Evolutionary conservation across 2,888 invertebrate species (phyloP).

Genomic region (Colletes collaris): DNA sequence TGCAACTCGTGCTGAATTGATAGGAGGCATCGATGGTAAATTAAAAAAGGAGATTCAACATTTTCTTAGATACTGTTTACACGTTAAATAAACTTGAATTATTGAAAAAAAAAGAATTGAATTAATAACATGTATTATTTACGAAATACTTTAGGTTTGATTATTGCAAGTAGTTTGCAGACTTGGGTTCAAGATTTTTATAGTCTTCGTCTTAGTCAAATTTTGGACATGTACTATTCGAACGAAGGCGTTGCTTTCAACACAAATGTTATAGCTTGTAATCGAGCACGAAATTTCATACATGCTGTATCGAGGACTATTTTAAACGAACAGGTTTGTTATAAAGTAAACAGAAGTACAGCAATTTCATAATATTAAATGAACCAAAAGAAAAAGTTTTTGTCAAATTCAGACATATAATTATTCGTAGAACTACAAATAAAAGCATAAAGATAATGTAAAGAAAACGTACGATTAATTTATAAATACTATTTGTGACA

Average conservation of each 20-base stretch:
- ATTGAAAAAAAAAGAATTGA: not conserved
- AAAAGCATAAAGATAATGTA: too few relatives aligned
- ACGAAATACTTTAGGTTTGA: slow-evolving; percentile 83
- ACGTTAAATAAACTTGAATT: too few relatives aligned
- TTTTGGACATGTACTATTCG: slow-evolving; percentile 89
- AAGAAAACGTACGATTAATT: not conserved
- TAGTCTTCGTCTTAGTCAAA: slow-evolving; percentile 85
- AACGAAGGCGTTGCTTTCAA: slow-evolving; percentile 86
- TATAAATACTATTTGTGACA: slow-evolving; percentile 42
- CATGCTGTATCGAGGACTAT: slow-evolving; percentile 76
- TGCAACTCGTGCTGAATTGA: slow-evolving; percentile 87
- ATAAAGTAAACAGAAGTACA: not conserved
- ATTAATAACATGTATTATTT: not conserved
- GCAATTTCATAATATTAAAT: not conserved
- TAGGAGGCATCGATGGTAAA: slow-evolving; percentile 88
- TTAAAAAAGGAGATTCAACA: not conserved
- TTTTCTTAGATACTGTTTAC: not conserved
- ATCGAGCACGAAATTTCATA: slow-evolving; percentile 78
- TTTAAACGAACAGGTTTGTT: slow-evolving; percentile 76
- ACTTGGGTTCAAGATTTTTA: slow-evolving; percentile 84
- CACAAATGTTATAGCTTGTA: slow-evolving; percentile 85
- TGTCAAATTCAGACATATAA: too few relatives aligned
- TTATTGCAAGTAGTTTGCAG: slow-evolving; percentile 84
- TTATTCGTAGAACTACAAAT: too few relatives aligned
- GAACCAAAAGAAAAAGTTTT: too few relatives aligned